Percentiles rank a stretch among this genome's conserved stretches.
phyloP scores from a whole-genome alignment of 2,113 vertebrate genomes.

The Ovibos moschatus region DNA sequence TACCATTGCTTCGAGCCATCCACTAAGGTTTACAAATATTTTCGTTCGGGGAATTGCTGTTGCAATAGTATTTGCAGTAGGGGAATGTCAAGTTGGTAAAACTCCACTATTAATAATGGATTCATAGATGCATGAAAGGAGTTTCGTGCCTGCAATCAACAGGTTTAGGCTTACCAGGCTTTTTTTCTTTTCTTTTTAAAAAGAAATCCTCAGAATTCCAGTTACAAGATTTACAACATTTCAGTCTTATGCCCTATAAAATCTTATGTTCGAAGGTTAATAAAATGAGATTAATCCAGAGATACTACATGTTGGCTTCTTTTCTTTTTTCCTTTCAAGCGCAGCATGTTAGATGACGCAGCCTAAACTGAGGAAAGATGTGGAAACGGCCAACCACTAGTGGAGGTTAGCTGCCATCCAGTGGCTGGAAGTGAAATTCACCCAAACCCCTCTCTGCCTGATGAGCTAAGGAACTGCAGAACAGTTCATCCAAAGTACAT shows the following conservation, averaged over 20 bases:
- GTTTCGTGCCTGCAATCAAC: background rate
- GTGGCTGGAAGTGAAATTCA: slow-evolving; percentile 39
- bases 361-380: background rate
- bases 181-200: slow-evolving; percentile 39
- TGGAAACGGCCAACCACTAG: background rate
- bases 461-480: background rate
- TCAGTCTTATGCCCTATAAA: slow-evolving; percentile 51
- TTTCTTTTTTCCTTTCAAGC: slow-evolving; percentile 16
- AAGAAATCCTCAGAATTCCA: slow-evolving; percentile 53
- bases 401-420: slow-evolving; percentile 75
- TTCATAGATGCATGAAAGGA: background rate
- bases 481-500: fast-evolving
- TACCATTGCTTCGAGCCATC: background rate
- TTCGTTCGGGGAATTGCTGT: background rate
- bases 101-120: slow-evolving; percentile 32
- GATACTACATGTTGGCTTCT: background rate
- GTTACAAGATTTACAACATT: slow-evolving; percentile 41
- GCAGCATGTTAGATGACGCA: background rate
- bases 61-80: background rate
- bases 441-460: background rate
- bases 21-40: background rate
- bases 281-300: slow-evolving; percentile 68
- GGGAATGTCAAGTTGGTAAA: background rate
- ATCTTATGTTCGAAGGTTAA: slow-evolving; percentile 56
- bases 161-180: background rate